A percentile compares a stretch with the other conserved stretches of the same genome.
phyloP scores from a whole-genome alignment of 1,140 invertebrate species.

The Rhagoletis zephyria region DNA sequence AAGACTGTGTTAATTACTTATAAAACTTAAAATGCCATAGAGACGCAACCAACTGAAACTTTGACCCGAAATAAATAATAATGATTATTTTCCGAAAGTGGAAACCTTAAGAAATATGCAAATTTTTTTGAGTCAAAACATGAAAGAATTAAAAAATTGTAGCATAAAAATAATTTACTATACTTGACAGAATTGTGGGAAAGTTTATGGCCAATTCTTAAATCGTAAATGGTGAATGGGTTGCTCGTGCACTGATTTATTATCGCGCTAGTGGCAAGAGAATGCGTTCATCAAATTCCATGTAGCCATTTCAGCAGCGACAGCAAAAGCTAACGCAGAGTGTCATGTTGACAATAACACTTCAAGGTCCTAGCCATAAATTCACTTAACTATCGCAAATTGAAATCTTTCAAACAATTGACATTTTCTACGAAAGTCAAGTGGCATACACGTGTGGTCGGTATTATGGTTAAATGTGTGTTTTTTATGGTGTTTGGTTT shows the following conservation, averaged over 20 bases:
- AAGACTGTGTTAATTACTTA: no score
- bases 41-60: no score
- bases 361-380: not conserved
- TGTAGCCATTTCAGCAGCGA: not conserved
- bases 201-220: no score
- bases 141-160: conserved; percentile 46
- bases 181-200: not conserved
- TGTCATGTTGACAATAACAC: not conserved
- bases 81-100: no score
- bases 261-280: no score
- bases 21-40: no score
- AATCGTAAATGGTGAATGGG: no score
- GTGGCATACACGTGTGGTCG: not conserved
- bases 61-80: no score
- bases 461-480: no score
- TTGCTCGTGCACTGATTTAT: not conserved
- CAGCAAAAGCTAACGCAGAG: not conserved
- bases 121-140: conserved; percentile 58
- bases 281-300: not conserved
- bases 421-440: no score
- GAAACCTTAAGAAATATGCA: no score
- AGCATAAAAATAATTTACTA: conserved; percentile 67
- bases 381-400: not conserved
- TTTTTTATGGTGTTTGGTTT: no score
- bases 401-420: not conserved